These are phyloP conservation scores for Orchestia grillus DNA, from an alignment of 1,140 invertebrate species.

Conservation along the genomic window DNA sequence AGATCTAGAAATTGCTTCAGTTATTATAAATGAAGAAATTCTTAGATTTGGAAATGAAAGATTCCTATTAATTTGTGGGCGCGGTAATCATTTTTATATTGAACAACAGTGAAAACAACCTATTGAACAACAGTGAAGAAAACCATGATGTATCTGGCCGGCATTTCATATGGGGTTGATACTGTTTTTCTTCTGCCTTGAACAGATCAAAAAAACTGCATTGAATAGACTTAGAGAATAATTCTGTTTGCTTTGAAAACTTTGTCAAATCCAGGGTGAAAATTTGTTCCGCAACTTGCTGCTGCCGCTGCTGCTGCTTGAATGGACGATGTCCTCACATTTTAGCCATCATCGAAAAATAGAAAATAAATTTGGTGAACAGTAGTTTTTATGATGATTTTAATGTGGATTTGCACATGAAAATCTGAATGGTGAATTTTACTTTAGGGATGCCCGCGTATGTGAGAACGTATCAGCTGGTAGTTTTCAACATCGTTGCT, in stretches of 20 bases:
- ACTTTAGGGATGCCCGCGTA: not conserved
- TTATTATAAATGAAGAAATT: not conserved
- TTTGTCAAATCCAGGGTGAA: not conserved
- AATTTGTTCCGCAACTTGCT: not conserved
- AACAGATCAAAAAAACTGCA: not conserved
- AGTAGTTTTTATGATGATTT: not conserved
- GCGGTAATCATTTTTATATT: too few relatives aligned
- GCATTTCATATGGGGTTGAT: not conserved
- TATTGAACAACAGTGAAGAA: not conserved
- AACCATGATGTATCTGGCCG: not conserved
- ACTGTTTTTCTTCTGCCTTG: not conserved
- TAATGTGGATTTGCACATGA: not conserved
- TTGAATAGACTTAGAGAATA: not conserved
- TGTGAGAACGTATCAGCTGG: not conserved
- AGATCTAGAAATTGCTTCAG: not conserved
- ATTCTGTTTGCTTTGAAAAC: not conserved
- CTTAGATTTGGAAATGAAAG: not conserved
- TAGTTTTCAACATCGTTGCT: not conserved
- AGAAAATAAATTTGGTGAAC: not conserved
- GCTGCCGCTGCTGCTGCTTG: not conserved
- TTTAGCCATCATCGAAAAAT: too few relatives aligned
- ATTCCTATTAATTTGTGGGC: not conserved
- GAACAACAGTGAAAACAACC: not conserved
- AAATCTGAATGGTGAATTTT: not conserved
- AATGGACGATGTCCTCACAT: not conserved